Conservation (phyloP, 2,113 vertebrate genomes). For the Egretta garzetta region DNA sequence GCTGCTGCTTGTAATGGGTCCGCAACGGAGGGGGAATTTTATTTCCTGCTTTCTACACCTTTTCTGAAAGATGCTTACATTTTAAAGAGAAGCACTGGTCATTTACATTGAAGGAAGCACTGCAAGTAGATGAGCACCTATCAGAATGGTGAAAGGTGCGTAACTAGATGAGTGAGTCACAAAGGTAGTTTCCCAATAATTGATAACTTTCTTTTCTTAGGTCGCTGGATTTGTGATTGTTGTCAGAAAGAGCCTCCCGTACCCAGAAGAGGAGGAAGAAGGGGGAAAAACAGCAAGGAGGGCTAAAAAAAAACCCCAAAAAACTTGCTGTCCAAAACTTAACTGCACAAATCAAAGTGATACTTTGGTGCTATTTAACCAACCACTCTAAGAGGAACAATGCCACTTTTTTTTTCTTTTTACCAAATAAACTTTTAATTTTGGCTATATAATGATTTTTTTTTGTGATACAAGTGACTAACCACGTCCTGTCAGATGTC, state of each 20-base stretch:
- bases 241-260: conserved; percentile 86
- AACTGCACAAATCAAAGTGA: conserved; percentile 64
- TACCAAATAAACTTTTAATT: conserved; percentile 78
- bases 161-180: neutral
- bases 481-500: neutral
- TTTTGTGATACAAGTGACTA: conserved; percentile 7
- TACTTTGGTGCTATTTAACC: conserved; percentile 76
- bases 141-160: neutral
- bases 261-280: conserved; percentile 89
- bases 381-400: conserved; percentile 66
- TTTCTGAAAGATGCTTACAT: neutral
- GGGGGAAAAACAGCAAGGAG: conserved; percentile 89
- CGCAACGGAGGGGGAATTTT: neutral
- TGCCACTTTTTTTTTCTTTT: conserved; percentile 69
- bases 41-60: neutral
- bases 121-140: neutral
- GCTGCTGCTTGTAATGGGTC: neutral
- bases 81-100: neutral
- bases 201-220: conserved; percentile 77
- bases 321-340: conserved; percentile 26
- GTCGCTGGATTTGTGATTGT: conserved; percentile 96
- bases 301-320: conserved; percentile 62
- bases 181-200: conserved; percentile 45
- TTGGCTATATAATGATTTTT: conserved; percentile 39
- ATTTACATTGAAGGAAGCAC: neutral